Evolutionary conservation across 2,113 vertebrate species (phyloP).

Genomic region (Planiliza haematocheilus): DNA sequence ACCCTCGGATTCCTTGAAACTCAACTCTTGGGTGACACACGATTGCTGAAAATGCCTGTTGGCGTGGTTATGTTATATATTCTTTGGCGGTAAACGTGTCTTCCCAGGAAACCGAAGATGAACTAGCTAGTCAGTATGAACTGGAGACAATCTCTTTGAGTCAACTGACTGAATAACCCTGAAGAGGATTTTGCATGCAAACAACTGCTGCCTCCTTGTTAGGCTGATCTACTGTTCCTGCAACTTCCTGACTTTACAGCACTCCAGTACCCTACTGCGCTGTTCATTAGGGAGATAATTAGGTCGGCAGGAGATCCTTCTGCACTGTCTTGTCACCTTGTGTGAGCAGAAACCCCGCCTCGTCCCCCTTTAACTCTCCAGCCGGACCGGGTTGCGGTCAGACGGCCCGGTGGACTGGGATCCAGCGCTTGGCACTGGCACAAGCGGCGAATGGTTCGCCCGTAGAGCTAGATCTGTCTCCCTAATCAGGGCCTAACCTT

Average conservation of each 20-base stretch:
- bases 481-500: constrained; percentile 69
- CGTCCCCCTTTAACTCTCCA: constrained; percentile 6
- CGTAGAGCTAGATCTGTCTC: constrained; percentile 41
- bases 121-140: too few relatives aligned
- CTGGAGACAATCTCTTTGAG: neutral
- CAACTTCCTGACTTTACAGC: constrained; percentile 50
- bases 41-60: too few relatives aligned
- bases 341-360: constrained; percentile 42
- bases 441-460: constrained; percentile 49
- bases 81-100: too few relatives aligned
- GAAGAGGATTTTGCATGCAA: constrained; percentile 4
- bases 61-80: too few relatives aligned
- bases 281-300: constrained; percentile 74
- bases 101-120: too few relatives aligned
- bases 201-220: constrained; percentile 56
- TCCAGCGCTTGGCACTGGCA: constrained; percentile 1
- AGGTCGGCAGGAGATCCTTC: constrained; percentile 71
- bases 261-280: constrained; percentile 42
- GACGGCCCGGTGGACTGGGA: constrained; percentile 17
- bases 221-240: constrained; percentile 53
- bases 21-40: too few relatives aligned
- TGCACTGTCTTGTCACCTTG: constrained; percentile 49
- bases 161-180: neutral
- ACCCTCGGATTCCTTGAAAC: too few relatives aligned
- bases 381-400: constrained; percentile 5